Evolutionary conservation across 2,113 vertebrate genomes (phyloP).

Genomic region (Vulpes ferrilata): DNA sequence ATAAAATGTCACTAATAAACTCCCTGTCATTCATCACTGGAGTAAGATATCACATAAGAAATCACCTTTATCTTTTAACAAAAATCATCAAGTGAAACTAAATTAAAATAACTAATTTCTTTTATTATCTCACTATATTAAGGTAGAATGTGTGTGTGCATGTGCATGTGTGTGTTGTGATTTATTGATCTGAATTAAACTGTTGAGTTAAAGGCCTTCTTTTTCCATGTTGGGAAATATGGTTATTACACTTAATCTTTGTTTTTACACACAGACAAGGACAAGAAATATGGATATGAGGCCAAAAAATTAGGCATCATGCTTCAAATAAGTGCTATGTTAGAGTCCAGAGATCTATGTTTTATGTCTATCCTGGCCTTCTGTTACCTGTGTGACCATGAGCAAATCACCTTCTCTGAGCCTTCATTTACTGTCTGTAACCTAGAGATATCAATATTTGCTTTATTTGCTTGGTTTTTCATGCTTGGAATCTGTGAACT

Average conservation of each 20-base stretch:
- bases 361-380: background rate
- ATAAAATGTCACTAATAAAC: conserved; percentile 68
- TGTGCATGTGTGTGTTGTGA: background rate
- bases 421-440: background rate
- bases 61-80: conserved; percentile 24
- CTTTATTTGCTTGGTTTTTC: background rate
- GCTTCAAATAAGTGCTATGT: background rate
- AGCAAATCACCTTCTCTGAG: background rate
- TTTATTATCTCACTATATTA: conserved; percentile 15
- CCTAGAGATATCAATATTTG: background rate
- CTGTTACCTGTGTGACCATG: background rate
- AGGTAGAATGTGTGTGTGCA: background rate
- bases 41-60: background rate
- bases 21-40: background rate
- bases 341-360: background rate
- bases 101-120: background rate
- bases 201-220: background rate
- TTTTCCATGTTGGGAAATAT: background rate
- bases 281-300: background rate
- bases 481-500: background rate
- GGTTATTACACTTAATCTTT: background rate
- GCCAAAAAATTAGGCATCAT: background rate
- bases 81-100: conserved; percentile 11
- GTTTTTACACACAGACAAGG: background rate
- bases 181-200: conserved; percentile 32